These are phyloP conservation scores for Leucophenga maculata DNA, from an alignment of 2,888 invertebrate genomes.

Conservation along the genomic window DNA sequence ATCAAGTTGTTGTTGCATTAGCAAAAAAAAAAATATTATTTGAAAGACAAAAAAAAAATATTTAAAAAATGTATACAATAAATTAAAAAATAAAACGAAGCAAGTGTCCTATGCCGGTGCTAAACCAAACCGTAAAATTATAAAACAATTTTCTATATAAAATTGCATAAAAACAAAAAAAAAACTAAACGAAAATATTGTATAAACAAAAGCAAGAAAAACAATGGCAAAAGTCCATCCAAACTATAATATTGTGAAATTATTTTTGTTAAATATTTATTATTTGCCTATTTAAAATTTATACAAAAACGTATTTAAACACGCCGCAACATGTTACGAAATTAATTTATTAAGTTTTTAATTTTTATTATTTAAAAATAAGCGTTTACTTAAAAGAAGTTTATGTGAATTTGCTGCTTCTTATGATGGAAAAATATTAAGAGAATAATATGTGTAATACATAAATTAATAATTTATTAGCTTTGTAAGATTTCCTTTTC, in stretches of 20 bases:
- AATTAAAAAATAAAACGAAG: constrained; percentile 48
- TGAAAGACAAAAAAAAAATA: constrained; percentile 18
- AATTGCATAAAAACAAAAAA: constrained; percentile 39
- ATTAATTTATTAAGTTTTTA: constrained; percentile 51
- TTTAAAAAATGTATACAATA: constrained; percentile 23
- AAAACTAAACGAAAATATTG: constrained; percentile 31
- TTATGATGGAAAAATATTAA: constrained; percentile 41
- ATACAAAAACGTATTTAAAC: constrained; percentile 43
- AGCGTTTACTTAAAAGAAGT: constrained; percentile 9
- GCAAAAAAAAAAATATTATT: constrained; percentile 1
- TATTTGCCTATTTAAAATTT: constrained; percentile 47
- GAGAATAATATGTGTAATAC: constrained; percentile 43
- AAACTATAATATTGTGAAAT: constrained; percentile 39
- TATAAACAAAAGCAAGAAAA: constrained; percentile 11
- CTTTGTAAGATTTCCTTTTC: constrained; percentile 60
- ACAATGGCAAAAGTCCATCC: constrained; percentile 58
- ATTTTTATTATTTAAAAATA: constrained; percentile 30
- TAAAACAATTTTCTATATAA: constrained; percentile 46
- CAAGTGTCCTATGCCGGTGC: constrained; percentile 72
- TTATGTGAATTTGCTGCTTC: constrained; percentile 59
- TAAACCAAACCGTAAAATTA: constrained; percentile 53
- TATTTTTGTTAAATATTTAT: constrained; percentile 57
- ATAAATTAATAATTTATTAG: constrained; percentile 45
- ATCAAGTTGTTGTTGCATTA: constrained; percentile 9
- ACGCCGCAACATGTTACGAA: constrained; percentile 40